Evolutionary conservation across 2,797 vertebrate genomes (phyloP).

Genomic region (Pseudomugil gertrudae): DNA sequence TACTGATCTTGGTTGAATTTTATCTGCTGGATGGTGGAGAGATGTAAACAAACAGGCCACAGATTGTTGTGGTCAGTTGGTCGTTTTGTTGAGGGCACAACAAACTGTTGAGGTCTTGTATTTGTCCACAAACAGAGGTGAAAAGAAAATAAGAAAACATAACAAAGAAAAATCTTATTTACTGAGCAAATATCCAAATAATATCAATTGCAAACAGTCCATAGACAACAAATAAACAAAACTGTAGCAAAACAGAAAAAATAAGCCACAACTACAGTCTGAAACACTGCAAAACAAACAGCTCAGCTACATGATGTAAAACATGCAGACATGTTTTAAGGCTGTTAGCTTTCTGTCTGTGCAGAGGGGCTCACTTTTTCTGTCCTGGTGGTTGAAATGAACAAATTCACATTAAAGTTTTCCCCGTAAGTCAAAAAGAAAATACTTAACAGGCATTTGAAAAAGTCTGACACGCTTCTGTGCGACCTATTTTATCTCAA

Average conservation of each 20-base stretch:
- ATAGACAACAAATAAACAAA: background rate
- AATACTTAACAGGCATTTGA: background rate
- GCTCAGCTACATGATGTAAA: background rate
- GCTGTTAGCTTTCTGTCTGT: background rate
- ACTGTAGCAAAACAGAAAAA: no score
- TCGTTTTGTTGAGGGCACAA: no score
- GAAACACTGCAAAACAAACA: background rate
- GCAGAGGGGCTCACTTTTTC: background rate
- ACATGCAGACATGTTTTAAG: background rate
- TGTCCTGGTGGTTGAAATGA: background rate
- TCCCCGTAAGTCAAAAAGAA: background rate
- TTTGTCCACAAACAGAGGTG: background rate
- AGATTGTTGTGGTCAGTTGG: background rate
- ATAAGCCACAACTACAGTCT: no score
- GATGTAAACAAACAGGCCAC: background rate
- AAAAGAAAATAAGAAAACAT: background rate
- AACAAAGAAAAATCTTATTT: background rate
- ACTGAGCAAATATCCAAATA: background rate
- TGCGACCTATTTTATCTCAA: no score
- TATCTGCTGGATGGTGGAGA: background rate
- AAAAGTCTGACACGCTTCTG: constrained; percentile 12
- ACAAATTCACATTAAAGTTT: background rate
- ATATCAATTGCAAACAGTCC: background rate
- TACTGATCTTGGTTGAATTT: background rate
- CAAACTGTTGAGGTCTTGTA: background rate